A percentile compares a stretch with the other conserved stretches of the same genome.
Conservation (phyloP, 1,140 invertebrate genomes). For the Chrysopa pallens region DNA sequence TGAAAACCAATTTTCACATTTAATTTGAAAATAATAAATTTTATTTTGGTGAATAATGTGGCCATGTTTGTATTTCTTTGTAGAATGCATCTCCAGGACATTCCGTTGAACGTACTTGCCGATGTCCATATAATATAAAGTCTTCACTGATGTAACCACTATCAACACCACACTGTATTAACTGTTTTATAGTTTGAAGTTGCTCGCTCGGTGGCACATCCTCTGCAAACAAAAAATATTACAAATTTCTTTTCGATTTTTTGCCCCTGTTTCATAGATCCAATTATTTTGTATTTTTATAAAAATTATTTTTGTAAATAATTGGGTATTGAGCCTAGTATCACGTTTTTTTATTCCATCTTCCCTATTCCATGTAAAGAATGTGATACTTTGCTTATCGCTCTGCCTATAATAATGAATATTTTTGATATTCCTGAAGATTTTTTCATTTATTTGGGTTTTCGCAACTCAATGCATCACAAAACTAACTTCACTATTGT, state of each 20-base stretch:
- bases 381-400: no score
- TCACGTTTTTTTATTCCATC: no score
- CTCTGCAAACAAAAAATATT: conserved; percentile 39
- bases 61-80: conserved; percentile 41
- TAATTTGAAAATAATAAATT: no score
- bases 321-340: not conserved
- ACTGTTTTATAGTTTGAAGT: conserved; percentile 17
- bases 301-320: not conserved
- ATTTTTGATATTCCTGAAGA: no score
- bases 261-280: conserved; percentile 23
- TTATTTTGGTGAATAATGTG: conserved; percentile 27
- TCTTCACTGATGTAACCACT: conserved; percentile 32
- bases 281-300: not conserved
- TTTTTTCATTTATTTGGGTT: no score
- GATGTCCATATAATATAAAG: conserved; percentile 48
- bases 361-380: no score
- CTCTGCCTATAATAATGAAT: no score
- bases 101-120: conserved; percentile 43
- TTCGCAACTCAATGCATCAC: no score
- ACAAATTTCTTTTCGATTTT: conserved; percentile 41
- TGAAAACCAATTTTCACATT: no score
- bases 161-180: conserved; percentile 27
- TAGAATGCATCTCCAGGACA: conserved; percentile 49
- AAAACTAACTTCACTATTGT: no score
- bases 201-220: conserved; percentile 18